phyloP scores from a whole-genome alignment of 2,113 vertebrate species.

The Genyomyrus donnyi region DNA sequence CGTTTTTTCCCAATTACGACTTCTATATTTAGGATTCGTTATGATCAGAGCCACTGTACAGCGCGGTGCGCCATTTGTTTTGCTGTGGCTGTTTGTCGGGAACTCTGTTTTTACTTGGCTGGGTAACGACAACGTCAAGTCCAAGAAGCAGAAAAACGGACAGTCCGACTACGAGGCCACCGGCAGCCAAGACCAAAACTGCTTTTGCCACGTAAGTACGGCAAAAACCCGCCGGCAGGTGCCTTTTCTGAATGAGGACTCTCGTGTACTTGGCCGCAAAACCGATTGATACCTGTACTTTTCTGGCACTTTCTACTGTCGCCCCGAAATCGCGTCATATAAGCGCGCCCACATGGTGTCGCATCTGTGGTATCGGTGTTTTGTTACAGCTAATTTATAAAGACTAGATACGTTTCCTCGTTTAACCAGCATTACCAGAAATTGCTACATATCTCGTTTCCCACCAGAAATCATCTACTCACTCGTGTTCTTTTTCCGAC shows the following conservation, averaged over 20 bases:
- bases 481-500: background rate
- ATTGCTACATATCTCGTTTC: background rate
- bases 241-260: background rate
- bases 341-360: background rate
- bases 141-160: slow-evolving; percentile 31
- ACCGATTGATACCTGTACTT: background rate
- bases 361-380: background rate
- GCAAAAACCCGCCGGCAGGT: too few species aligned
- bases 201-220: slow-evolving; percentile 63
- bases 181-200: slow-evolving; percentile 54
- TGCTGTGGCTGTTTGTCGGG: slow-evolving; percentile 42
- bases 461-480: background rate
- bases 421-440: background rate
- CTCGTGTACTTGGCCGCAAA: background rate
- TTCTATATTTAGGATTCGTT: background rate
- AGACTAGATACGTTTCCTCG: background rate
- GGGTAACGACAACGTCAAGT: slow-evolving; percentile 33
- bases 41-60: slow-evolving; percentile 47
- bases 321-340: slow-evolving; percentile 45
- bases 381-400: background rate
- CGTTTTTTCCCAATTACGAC: background rate
- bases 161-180: background rate
- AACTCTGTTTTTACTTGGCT: slow-evolving; percentile 54
- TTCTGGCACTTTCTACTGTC: slow-evolving; percentile 55
- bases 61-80: slow-evolving; percentile 30